phyloP scores from a whole-genome alignment of 2,113 vertebrate genomes.

The Pitta sordida region DNA sequence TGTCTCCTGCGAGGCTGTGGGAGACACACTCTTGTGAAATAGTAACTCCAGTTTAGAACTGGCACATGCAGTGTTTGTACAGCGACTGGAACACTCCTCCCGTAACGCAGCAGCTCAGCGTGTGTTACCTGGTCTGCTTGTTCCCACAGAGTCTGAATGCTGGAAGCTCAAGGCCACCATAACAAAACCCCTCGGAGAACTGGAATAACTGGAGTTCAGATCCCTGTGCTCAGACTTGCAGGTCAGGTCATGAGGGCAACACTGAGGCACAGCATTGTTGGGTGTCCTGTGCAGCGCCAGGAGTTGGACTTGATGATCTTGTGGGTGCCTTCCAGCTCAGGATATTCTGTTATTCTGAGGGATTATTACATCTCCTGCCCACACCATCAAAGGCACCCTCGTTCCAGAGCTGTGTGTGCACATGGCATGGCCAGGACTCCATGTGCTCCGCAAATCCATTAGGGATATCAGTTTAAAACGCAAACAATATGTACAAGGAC shows the following conservation, averaged over 20 bases:
- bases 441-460: neutral
- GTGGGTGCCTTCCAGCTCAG: neutral
- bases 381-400: neutral
- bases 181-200: fast-evolving
- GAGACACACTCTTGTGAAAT: neutral
- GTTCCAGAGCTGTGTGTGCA: neutral
- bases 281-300: neutral
- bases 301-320: neutral
- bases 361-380: neutral
- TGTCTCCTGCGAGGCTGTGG: fast-evolving
- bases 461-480: neutral
- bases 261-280: neutral
- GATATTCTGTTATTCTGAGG: neutral
- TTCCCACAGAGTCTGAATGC: neutral
- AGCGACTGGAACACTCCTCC: neutral
- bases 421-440: neutral
- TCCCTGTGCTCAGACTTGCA: neutral
- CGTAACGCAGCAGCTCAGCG: fast-evolving
- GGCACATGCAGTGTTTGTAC: fast-evolving
- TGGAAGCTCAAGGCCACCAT: neutral
- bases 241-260: neutral
- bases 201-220: neutral
- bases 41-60: neutral
- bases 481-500: constrained; percentile 24
- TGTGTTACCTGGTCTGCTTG: neutral